These are phyloP conservation scores for Coregonus suidteri DNA, from an alignment of 2,797 vertebrate species.

Conservation along the genomic window DNA sequence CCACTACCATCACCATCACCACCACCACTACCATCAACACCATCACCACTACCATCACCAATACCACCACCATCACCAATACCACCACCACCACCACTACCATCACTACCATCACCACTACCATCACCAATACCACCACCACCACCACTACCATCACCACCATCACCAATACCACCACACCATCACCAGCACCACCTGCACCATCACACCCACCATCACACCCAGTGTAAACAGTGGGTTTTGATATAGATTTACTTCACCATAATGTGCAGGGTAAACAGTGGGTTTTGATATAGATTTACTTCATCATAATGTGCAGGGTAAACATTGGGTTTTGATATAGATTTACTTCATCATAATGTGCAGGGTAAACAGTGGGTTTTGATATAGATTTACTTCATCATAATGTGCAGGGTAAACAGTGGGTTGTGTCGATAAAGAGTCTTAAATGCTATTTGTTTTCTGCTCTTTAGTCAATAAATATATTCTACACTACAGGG, in stretches of 20 bases:
- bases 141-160: neutral
- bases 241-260: neutral
- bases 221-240: neutral
- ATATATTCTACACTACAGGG: neutral
- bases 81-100: too few relatives aligned
- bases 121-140: too few relatives aligned
- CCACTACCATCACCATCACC: too few relatives aligned
- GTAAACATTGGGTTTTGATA: conserved; percentile 41
- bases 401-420: conserved; percentile 35
- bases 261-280: conserved; percentile 17
- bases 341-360: too few relatives aligned
- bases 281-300: conserved; percentile 50
- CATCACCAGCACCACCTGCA: too few relatives aligned
- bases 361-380: conserved; percentile 50
- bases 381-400: conserved; percentile 49
- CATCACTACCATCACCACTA: too few relatives aligned
- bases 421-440: conserved; percentile 35
- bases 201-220: too few relatives aligned
- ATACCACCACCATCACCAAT: too few relatives aligned
- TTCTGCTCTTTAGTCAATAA: neutral
- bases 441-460: conserved; percentile 14
- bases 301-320: conserved; percentile 13
- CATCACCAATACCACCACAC: too few relatives aligned
- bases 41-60: neutral
- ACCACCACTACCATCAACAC: neutral